Percentiles rank a stretch among this genome's conserved stretches.
phyloP scores from a whole-genome alignment of 2,888 invertebrate species.

The Megastigmus dorsalis region DNA sequence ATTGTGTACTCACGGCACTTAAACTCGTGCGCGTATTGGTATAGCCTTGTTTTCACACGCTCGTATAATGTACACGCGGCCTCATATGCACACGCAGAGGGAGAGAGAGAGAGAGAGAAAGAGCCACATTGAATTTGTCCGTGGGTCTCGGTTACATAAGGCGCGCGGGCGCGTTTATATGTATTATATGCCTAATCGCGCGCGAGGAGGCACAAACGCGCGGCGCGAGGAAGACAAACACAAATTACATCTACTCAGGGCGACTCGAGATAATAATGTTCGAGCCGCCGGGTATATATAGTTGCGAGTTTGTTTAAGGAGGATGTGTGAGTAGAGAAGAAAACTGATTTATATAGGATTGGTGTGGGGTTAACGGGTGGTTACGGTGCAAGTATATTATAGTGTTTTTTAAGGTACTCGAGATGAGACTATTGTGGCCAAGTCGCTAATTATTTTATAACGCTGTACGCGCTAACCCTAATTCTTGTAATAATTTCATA shows the following conservation, averaged over 20 bases:
- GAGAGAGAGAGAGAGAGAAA: not conserved
- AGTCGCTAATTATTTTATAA: no score
- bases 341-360: slow-evolving; percentile 5
- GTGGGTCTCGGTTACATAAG: not conserved
- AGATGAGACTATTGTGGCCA: no score
- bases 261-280: slow-evolving; percentile 23
- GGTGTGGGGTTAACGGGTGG: no score
- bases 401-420: no score
- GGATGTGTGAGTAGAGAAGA: not conserved
- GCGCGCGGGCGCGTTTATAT: no score
- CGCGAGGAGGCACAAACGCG: no score
- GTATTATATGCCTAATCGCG: slow-evolving; percentile 30
- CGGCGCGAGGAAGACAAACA: slow-evolving; percentile 33
- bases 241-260: slow-evolving; percentile 20
- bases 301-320: not conserved
- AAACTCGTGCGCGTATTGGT: slow-evolving; percentile 13
- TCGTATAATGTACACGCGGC: not conserved
- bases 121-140: no score
- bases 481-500: no score
- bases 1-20: slow-evolving; percentile 33
- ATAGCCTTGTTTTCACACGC: slow-evolving; percentile 48
- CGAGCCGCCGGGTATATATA: not conserved
- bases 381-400: no score
- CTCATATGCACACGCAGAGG: slow-evolving; percentile 14
- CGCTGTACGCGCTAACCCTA: no score